Percentiles rank a stretch among this genome's conserved stretches.
Conservation (phyloP, 92 coral and sea anemone species). For the Metridium senile region DNA sequence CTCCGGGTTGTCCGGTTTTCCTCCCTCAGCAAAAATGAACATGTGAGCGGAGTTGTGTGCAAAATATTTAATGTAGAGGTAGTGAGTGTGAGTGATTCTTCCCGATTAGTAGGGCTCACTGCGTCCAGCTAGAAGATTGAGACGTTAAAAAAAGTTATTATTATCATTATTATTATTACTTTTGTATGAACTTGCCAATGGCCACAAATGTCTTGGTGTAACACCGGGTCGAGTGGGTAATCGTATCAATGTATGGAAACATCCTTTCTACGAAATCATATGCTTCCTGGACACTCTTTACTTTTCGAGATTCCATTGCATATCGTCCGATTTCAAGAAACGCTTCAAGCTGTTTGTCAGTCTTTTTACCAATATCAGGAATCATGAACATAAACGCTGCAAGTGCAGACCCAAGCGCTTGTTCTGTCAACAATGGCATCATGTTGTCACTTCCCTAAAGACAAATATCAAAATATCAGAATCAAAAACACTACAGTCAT, state of each 20-base stretch:
- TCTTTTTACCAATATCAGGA: neutral
- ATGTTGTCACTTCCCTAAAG: neutral
- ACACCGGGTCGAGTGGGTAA: neutral
- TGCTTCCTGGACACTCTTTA: neutral
- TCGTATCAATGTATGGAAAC: neutral
- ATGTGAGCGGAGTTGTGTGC: too few relatives aligned
- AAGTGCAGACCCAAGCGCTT: neutral
- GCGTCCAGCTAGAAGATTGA: too few relatives aligned
- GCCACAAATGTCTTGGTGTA: too few relatives aligned
- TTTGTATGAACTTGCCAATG: too few relatives aligned
- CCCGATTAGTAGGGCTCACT: too few relatives aligned
- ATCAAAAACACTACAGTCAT: neutral
- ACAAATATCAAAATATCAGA: neutral
- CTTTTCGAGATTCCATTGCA: neutral
- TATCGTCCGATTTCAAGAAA: neutral
- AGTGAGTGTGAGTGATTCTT: too few relatives aligned
- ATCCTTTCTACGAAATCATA: neutral
- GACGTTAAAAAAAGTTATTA: too few relatives aligned
- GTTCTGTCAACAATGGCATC: neutral
- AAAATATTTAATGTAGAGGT: too few relatives aligned
- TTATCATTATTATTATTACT: too few relatives aligned
- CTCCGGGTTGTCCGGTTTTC: too few relatives aligned
- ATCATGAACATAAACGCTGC: neutral
- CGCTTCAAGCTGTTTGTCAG: neutral
- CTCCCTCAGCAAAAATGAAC: too few relatives aligned